These are phyloP conservation scores for Pelochelys cantorii DNA, from an alignment of 2,797 vertebrate species.

Conservation along the genomic window DNA sequence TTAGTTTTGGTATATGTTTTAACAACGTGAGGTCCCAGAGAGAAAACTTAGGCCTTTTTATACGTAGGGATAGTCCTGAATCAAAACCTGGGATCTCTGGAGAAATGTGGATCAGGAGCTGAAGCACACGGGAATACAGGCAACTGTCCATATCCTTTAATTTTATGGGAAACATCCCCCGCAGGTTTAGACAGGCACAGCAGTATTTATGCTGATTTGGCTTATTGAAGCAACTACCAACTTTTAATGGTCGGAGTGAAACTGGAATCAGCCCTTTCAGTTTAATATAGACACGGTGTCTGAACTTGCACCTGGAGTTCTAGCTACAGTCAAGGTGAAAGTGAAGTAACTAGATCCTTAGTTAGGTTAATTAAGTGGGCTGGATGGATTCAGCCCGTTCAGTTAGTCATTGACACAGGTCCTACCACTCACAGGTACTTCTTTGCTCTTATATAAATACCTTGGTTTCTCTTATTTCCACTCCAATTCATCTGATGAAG, in stretches of 20 bases:
- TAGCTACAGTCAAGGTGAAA: neutral
- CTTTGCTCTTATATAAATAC: too few relatives aligned
- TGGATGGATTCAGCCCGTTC: too few relatives aligned
- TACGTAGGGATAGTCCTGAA: neutral
- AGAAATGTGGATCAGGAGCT: neutral
- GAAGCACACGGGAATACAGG: neutral
- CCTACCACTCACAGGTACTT: too few relatives aligned
- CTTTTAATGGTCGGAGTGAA: neutral
- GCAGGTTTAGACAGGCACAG: neutral
- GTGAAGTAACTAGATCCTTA: too few relatives aligned
- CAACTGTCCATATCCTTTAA: neutral
- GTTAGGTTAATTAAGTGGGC: too few relatives aligned
- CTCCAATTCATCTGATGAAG: too few relatives aligned
- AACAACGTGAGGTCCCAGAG: neutral
- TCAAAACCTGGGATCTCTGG: neutral
- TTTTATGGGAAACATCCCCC: neutral
- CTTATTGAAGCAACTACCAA: constrained; percentile 10
- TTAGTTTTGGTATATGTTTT: neutral
- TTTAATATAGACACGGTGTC: neutral
- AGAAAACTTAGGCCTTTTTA: neutral
- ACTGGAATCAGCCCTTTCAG: neutral
- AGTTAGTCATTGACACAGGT: too few relatives aligned
- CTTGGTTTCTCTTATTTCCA: too few relatives aligned
- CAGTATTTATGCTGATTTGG: neutral
- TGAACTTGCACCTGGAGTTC: neutral